These are phyloP conservation scores for Oxygymnocypris stewartii DNA, from an alignment of 2,113 vertebrate species.

Conservation along the genomic window DNA sequence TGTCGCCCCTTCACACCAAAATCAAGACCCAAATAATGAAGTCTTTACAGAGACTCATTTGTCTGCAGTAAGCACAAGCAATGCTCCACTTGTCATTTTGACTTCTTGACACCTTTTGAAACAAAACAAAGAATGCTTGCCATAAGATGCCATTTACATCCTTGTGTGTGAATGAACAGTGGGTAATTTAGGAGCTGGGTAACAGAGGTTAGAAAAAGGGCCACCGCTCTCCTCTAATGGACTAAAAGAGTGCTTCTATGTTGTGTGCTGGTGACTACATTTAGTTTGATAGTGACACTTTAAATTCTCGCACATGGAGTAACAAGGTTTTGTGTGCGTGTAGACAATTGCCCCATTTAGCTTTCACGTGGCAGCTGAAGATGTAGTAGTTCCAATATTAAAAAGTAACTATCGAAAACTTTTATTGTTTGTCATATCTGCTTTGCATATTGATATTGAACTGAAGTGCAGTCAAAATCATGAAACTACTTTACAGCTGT, in stretches of 20 bases:
- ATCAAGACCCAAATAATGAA: not conserved
- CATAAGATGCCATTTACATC: not conserved
- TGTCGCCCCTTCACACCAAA: not conserved
- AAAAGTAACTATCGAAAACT: not conserved
- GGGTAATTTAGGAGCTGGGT: slow-evolving; percentile 26
- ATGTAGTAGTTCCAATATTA: not conserved
- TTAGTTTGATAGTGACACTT: not conserved
- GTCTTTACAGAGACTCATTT: not conserved
- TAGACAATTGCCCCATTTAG: not conserved
- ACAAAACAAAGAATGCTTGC: slow-evolving; percentile 1
- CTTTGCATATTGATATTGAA: not conserved
- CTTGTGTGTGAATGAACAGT: slow-evolving; percentile 29
- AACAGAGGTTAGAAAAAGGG: slow-evolving; percentile 16
- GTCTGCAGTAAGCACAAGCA: not conserved
- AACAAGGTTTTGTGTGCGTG: not conserved
- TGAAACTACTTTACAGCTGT: not conserved
- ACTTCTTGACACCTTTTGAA: slow-evolving; percentile 15
- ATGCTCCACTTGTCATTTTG: not conserved
- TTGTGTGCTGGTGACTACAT: not conserved
- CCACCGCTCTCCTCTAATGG: not conserved
- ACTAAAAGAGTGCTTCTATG: not conserved
- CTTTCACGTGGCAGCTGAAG: not conserved
- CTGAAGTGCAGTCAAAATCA: not conserved
- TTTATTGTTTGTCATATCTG: not conserved
- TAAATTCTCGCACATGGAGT: not conserved